Evolutionary conservation across 2,888 invertebrate genomes (phyloP).

Genomic region (Tupiocoris notatus): DNA sequence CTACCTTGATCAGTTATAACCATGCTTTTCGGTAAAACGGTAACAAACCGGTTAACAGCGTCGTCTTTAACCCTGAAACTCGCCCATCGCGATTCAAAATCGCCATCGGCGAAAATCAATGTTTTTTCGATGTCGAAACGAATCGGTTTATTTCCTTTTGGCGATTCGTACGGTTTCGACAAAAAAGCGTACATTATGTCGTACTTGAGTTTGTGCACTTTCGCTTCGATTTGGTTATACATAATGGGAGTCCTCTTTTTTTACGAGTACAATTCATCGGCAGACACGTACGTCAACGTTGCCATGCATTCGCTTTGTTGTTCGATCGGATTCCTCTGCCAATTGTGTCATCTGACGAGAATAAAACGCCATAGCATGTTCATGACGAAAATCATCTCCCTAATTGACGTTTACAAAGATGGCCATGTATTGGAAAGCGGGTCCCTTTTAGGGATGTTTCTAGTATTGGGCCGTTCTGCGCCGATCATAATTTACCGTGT

Average conservation of each 20-base stretch:
- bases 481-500: neutral
- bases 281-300: neutral
- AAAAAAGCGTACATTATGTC: neutral
- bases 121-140: slow-evolving; percentile 8
- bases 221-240: neutral
- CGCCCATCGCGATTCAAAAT: too few relatives aligned
- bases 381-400: neutral
- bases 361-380: neutral
- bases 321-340: neutral
- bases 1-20: too few relatives aligned
- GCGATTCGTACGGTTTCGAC: neutral
- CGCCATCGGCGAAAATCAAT: neutral
- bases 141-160: slow-evolving; percentile 9
- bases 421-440: neutral
- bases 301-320: neutral
- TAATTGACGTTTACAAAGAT: neutral
- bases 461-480: neutral
- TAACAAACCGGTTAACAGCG: too few relatives aligned
- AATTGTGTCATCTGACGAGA: neutral
- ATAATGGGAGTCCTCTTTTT: neutral
- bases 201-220: neutral
- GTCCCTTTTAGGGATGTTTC: neutral
- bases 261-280: neutral
- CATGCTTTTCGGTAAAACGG: too few relatives aligned
- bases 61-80: too few relatives aligned